These are phyloP conservation scores for Coleophora flavipennella DNA, from an alignment of 2,888 invertebrate species.

Conservation along the genomic window DNA sequence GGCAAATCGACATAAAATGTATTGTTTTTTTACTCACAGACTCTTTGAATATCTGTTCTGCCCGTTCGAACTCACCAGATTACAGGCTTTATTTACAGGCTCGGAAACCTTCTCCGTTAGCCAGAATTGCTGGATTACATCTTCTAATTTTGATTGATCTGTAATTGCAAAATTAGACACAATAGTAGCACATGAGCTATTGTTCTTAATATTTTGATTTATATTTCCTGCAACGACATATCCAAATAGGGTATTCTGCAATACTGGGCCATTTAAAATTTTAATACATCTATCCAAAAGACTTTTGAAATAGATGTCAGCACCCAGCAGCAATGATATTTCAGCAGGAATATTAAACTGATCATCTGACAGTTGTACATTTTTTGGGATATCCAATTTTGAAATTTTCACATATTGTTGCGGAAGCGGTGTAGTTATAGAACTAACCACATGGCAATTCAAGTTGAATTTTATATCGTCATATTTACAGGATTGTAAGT, in stretches of 20 bases:
- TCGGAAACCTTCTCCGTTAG: slow-evolving; percentile 11
- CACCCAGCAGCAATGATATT: slow-evolving; percentile 3
- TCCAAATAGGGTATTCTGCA: slow-evolving; percentile 16
- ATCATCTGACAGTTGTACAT: slow-evolving; percentile 7
- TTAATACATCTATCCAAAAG: slow-evolving; percentile 8
- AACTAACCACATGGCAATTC: slow-evolving; percentile 7
- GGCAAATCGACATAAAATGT: slow-evolving; percentile 9
- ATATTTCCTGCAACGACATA: slow-evolving; percentile 11
- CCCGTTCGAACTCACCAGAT: too few relatives aligned
- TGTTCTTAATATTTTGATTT: neutral
- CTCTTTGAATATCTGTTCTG: too few relatives aligned
- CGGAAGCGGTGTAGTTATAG: slow-evolving; percentile 6
- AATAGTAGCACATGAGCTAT: neutral
- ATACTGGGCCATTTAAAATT: slow-evolving; percentile 6
- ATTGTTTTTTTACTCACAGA: neutral
- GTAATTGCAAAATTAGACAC: slow-evolving; percentile 8
- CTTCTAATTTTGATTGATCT: slow-evolving; percentile 9
- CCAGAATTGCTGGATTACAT: slow-evolving; percentile 18
- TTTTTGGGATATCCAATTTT: slow-evolving; percentile 1
- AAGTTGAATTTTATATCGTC: slow-evolving; percentile 5
- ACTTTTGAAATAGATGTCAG: slow-evolving; percentile 9
- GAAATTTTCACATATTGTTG: slow-evolving; percentile 5
- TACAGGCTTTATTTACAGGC: neutral
- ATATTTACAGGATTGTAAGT: slow-evolving; percentile 1
- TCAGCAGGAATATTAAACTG: slow-evolving; percentile 7